Evolutionary conservation across 2,797 vertebrate species (phyloP).

Genomic region (Parauchenoglanis ngamensis): DNA sequence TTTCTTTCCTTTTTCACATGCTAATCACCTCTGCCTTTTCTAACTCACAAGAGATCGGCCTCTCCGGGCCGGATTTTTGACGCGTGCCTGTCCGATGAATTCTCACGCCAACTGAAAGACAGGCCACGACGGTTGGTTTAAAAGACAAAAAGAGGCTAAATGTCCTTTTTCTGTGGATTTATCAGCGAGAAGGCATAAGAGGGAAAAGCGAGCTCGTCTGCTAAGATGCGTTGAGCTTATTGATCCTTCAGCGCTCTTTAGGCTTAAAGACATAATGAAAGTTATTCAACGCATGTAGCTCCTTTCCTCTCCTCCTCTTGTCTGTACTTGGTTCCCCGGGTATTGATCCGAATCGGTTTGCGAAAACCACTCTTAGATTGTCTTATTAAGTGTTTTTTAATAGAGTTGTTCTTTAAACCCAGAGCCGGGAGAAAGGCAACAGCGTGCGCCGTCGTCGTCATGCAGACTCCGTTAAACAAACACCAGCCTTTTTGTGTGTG

Average conservation of each 20-base stretch:
- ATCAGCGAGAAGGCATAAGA: not conserved
- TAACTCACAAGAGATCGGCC: conserved; percentile 18
- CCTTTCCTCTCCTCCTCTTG: conserved; percentile 16
- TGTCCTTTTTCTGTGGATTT: conserved; percentile 1
- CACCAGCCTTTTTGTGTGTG: conserved; percentile 1
- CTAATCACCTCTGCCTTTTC: conserved; percentile 61
- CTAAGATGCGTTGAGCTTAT: conserved; percentile 51
- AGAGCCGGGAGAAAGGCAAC: conserved; percentile 44
- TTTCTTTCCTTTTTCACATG: conserved; percentile 61
- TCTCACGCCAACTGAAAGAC: conserved; percentile 35
- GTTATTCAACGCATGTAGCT: conserved; percentile 57
- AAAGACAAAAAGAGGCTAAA: conserved; percentile 16
- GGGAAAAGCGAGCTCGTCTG: conserved; percentile 18
- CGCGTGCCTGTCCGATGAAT: conserved; percentile 54
- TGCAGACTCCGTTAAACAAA: conserved; percentile 43
- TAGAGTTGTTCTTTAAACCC: conserved; percentile 59
- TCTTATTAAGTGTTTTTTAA: conserved; percentile 65
- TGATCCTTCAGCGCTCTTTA: conserved; percentile 57
- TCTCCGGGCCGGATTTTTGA: conserved; percentile 37
- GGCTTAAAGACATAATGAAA: conserved; percentile 62
- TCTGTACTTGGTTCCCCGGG: conserved; percentile 51
- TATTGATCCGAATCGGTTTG: conserved; percentile 61
- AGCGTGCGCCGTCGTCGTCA: conserved; percentile 28
- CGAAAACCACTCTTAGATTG: conserved; percentile 57
- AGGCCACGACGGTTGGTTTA: conserved; percentile 2